phyloP scores from a whole-genome alignment of 2,888 invertebrate species.

The Ornithoptera priamus region DNA sequence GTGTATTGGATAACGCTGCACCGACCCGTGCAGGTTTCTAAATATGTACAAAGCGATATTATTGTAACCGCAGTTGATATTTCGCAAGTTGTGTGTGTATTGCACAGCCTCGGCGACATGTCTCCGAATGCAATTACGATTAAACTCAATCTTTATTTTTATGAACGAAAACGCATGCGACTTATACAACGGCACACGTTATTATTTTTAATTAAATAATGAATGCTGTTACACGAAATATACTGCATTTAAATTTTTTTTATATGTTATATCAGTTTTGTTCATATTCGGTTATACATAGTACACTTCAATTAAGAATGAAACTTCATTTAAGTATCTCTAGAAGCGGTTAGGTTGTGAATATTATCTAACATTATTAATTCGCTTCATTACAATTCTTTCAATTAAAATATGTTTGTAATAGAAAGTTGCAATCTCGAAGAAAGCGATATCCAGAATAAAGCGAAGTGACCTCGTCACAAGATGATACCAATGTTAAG shows the following conservation, averaged over 20 bases:
- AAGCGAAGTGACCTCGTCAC: too few relatives aligned
- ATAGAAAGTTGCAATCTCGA: too few relatives aligned
- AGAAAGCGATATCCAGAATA: too few relatives aligned
- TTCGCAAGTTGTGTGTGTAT: conserved; percentile 51
- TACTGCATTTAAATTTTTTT: neutral
- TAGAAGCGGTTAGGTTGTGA: too few relatives aligned
- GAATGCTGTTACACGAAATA: neutral
- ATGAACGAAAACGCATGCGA: conserved; percentile 11
- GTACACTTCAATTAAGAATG: too few relatives aligned
- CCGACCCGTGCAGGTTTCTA: conserved; percentile 70
- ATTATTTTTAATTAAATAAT: conserved; percentile 4
- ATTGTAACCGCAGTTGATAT: conserved; percentile 66
- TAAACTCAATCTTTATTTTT: conserved; percentile 6
- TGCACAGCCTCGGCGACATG: conserved; percentile 15
- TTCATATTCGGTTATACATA: neutral
- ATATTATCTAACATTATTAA: too few relatives aligned
- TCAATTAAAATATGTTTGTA: too few relatives aligned
- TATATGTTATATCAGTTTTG: neutral
- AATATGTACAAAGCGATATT: conserved; percentile 70
- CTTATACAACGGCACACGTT: conserved; percentile 2
- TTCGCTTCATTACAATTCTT: too few relatives aligned
- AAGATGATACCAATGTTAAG: too few relatives aligned
- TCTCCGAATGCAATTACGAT: conserved; percentile 1
- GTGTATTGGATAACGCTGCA: conserved; percentile 70
- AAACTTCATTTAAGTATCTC: too few relatives aligned